Base-by-base conservation (phyloP, 2,888 invertebrate genomes). In the Vesta saturnalis region DNA sequence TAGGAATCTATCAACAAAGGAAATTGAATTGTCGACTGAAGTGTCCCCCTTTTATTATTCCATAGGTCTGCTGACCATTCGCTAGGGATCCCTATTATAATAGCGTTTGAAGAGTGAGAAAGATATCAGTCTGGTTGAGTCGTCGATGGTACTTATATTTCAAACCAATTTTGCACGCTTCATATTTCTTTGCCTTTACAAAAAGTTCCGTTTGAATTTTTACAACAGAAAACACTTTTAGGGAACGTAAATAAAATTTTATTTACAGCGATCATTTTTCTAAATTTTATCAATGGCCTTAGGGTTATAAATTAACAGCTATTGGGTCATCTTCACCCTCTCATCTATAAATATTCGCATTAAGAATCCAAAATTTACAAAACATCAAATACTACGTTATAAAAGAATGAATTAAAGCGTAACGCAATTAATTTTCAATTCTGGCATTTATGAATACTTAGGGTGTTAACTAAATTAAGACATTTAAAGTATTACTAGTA, bases 21-120 rank as follows among this genome's bases (percentile, higher is more conserved):
- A 80, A 83, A 83, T 83, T 83, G 82, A 83, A 83, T 83, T 83
- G 82, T 81, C 80, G 81, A 78, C 73, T 78, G 76, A 77, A 78
- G 78, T 76, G 76, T 77, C 79, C 78, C 78, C 72, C 77, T 78
- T 79, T 82, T 83, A 80, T 82, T 81, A 82, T 82, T 81, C 79
- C 79, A 78, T 76, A 77, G 78, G 76, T 78, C 76, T 78, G 78
- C 80, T 82, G 82, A 82, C 82, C 82, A 80, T 80, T 78, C 76
- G 74, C 74, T 72, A 73, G 76, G 77, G 76, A 74, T 62, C 59
- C 74, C 79, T 74, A 81, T 81, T 81, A 82, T 80, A 81, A 78
- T 73, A 77, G 78, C 78, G 76, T 81, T 79, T 79, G 78, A 79
- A 79, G 83, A 82, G 82, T 78, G 82, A 82, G 80, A 79, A 79